A percentile compares a stretch with the other conserved stretches of the same genome.
These are phyloP conservation scores for Salpingus planirostris DNA, from an alignment of 2,888 invertebrate genomes.

Conservation along the genomic window DNA sequence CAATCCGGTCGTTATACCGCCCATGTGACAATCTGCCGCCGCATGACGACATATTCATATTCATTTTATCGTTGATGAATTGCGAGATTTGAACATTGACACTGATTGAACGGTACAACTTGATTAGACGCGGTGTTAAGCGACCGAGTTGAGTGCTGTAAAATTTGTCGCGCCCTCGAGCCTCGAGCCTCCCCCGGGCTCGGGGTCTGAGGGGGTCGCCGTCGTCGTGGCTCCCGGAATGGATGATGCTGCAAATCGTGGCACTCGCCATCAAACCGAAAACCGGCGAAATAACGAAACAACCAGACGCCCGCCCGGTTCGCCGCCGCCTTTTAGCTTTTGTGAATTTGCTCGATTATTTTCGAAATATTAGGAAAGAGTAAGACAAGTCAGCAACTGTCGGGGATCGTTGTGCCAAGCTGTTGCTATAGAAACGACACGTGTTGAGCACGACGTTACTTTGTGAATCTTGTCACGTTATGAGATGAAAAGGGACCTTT, in stretches of 20 bases:
- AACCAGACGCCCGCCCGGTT: no score
- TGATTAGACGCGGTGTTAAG: constrained; percentile 36
- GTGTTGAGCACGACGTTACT: constrained; percentile 43
- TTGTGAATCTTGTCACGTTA: constrained; percentile 44
- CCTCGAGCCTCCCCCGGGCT: background rate
- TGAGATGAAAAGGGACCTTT: constrained; percentile 42
- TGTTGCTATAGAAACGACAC: constrained; percentile 43
- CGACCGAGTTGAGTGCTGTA: constrained; percentile 30
- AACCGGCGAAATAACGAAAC: no score
- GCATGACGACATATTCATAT: constrained; percentile 34
- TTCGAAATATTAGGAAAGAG: constrained; percentile 33
- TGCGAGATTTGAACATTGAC: constrained; percentile 38
- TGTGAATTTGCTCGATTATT: constrained; percentile 35
- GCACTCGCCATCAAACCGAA: no score
- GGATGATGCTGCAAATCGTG: constrained; percentile 9
- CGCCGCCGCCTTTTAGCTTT: no score
- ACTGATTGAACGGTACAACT: constrained; percentile 40
- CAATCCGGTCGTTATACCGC: constrained; percentile 19
- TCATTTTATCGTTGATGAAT: constrained; percentile 39
- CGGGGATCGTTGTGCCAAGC: constrained; percentile 36
- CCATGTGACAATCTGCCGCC: constrained; percentile 32
- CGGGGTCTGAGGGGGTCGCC: constrained; percentile 13
- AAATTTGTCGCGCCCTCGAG: constrained; percentile 26
- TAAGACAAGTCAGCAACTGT: constrained; percentile 35
- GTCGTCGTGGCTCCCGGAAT: constrained; percentile 15